Evolutionary conservation across 1,140 invertebrate genomes (phyloP), one percentile per base, ranked within the genome.

Genomic region (Diabrotica undecimpunctata): DNA sequence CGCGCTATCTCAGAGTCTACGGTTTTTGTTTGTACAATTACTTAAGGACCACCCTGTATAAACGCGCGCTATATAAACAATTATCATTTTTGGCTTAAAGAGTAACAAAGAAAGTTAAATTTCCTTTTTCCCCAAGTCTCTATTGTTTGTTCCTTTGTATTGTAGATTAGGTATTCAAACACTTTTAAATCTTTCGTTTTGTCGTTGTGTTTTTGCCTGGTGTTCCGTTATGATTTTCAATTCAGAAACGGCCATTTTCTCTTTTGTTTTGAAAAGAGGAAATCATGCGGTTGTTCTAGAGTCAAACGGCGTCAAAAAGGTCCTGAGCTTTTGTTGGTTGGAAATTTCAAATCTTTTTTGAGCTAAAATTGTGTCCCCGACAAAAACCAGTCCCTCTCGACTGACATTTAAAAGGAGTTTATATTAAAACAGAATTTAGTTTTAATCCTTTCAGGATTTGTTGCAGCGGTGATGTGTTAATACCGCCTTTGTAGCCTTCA

Each of bases 401-500:
- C 37, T 57, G 7, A 9, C n/a, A 57, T 37, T 37, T 12, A 38
- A 57, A 57, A 57, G 55, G 55, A 57, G 55, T 12, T 37, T 38
- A 57, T 57, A 57, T 57, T 57, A 57, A 57, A 57, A 37, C n/a
- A 37, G 37, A 38, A 25, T 37, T 57, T 37, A 57, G 9, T 57
- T 57, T 14, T 57, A 57, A 57, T 57, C 55, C 55, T 57, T 57
- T 36, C 10, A 38, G 55, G 55, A 57, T 57, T 57, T 57, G 55
- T 57, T 57, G 37, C 55, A n/a, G 12, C 37, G 55, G 25, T 38
- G 55, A 57, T 57, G 55, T 57, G 55, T 57, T 57, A 38, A 57
- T 57, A 57, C 25, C 36, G 55, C 55, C n/a, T 57, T 57, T 57
- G 55, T 57, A 37, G 35, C 36, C 35, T n/a, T 57, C 25, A 57